Evolutionary conservation across 2,888 invertebrate species (phyloP).

Genomic region (Tachina fera): DNA sequence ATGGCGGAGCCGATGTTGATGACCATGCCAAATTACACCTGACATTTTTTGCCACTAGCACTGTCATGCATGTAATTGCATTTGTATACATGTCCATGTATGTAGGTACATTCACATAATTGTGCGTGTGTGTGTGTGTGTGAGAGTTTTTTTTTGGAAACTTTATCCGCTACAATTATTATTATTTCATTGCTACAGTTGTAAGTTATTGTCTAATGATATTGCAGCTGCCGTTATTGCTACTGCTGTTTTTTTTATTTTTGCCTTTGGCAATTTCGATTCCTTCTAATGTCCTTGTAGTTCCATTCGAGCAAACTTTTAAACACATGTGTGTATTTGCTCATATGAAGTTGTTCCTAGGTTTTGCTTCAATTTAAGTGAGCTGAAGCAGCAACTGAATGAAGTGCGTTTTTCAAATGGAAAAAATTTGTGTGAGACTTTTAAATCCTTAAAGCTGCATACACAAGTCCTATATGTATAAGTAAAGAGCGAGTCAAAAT

Average conservation of each 20-base stretch:
- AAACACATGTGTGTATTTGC: too few relatives aligned
- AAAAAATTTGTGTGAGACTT: too few relatives aligned
- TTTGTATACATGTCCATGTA: too few relatives aligned
- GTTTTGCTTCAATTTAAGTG: too few relatives aligned
- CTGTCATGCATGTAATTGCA: neutral
- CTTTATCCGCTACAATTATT: slow-evolving; percentile 1
- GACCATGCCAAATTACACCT: slow-evolving; percentile 43
- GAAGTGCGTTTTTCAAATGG: too few relatives aligned
- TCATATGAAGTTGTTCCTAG: too few relatives aligned
- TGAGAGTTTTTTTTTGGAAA: neutral
- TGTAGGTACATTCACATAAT: too few relatives aligned
- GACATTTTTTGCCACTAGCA: slow-evolving; percentile 35
- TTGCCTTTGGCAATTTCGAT: neutral
- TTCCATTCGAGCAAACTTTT: neutral
- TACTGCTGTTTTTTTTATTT: neutral
- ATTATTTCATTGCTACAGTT: slow-evolving; percentile 1
- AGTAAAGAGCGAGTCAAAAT: too few relatives aligned
- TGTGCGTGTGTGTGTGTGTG: neutral
- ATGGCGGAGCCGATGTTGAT: neutral
- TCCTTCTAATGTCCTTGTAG: neutral
- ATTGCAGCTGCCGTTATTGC: neutral
- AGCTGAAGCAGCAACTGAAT: too few relatives aligned
- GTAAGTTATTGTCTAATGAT: neutral
- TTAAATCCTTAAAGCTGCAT: too few relatives aligned
- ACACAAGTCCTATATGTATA: too few relatives aligned